Percentiles rank a stretch among this genome's conserved stretches.
These are phyloP conservation scores for Zoanthus solanderi DNA, from an alignment of 92 coral and sea anemone genomes.

Conservation along the genomic window DNA sequence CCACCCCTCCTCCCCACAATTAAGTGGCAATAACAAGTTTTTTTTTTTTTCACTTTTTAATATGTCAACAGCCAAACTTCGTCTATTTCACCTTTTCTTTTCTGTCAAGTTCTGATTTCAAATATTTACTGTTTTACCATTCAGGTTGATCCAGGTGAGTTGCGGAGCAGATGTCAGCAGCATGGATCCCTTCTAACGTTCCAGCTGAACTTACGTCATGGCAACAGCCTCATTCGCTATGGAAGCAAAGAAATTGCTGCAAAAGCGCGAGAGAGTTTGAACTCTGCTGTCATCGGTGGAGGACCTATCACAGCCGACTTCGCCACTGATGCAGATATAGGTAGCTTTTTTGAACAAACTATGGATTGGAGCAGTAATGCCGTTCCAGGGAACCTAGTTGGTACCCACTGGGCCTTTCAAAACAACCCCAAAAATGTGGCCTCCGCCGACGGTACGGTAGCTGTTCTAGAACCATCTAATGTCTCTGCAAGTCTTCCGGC, in stretches of 20 bases:
- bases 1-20: too few relatives aligned
- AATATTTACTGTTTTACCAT: background rate
- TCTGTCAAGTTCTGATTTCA: background rate
- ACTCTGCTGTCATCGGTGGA: constrained; percentile 77
- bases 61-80: too few relatives aligned
- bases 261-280: constrained; percentile 79
- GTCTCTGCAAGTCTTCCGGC: constrained; percentile 27
- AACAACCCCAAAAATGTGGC: constrained; percentile 28
- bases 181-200: constrained; percentile 94
- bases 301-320: constrained; percentile 86
- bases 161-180: constrained; percentile 91
- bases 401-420: constrained; percentile 80
- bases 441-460: constrained; percentile 14
- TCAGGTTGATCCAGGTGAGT: constrained; percentile 86
- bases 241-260: constrained; percentile 97
- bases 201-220: constrained; percentile 92
- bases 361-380: constrained; percentile 91
- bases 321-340: constrained; percentile 96
- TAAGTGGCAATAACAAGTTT: too few relatives aligned
- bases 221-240: constrained; percentile 97
- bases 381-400: constrained; percentile 68
- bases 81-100: too few relatives aligned
- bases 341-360: constrained; percentile 97
- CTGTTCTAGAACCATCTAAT: constrained; percentile 37
- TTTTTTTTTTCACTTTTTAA: too few relatives aligned